phyloP scores from a whole-genome alignment of 2,797 vertebrate genomes.

The Gallinago solitaria region DNA sequence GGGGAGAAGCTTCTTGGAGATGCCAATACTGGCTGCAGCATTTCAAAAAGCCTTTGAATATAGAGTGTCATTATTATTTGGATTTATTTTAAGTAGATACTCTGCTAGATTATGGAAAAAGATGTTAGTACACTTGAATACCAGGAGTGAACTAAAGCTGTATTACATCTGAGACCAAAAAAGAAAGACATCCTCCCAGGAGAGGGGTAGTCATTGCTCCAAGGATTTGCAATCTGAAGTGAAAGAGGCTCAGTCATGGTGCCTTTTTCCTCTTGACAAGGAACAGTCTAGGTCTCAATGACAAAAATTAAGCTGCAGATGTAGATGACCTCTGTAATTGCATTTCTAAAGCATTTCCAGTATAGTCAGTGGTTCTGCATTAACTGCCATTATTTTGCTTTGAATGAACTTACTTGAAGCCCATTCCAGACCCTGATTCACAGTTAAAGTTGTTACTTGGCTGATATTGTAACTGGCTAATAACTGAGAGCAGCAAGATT shows the following conservation, averaged over 20 bases:
- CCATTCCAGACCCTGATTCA: rapidly evolving
- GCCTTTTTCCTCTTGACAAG: neutral
- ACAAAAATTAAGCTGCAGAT: neutral
- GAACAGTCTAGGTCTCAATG: neutral
- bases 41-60: neutral
- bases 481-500: neutral
- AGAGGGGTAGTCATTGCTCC: neutral
- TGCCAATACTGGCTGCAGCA: neutral
- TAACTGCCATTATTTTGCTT: neutral
- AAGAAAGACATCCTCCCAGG: neutral
- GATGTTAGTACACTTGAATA: neutral
- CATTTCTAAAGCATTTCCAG: neutral
- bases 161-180: neutral
- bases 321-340: neutral
- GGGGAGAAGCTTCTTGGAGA: neutral
- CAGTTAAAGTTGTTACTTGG: neutral
- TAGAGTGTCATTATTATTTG: neutral
- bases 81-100: neutral
- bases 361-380: neutral
- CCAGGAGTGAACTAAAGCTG: neutral
- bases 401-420: neutral
- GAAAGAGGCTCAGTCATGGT: neutral
- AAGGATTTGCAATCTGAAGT: neutral
- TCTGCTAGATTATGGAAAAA: neutral
- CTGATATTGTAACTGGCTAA: neutral